Evolutionary conservation across 2,888 invertebrate species (phyloP), one percentile per base, ranked within the genome.

Genomic region (Xylota segnis): DNA sequence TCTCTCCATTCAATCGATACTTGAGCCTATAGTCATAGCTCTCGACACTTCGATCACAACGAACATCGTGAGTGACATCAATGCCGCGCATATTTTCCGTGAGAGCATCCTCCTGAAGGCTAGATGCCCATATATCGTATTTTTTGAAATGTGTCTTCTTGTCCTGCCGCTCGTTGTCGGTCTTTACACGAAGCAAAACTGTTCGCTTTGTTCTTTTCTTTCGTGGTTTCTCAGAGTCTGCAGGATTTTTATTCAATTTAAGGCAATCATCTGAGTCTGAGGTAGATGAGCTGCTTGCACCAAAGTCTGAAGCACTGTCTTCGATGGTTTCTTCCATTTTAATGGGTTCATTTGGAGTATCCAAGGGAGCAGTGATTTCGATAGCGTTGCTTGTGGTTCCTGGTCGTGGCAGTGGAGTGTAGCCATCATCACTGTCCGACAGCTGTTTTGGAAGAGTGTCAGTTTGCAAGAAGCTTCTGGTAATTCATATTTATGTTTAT

Each of bases 81-180:
- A 96, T 96, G 50, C 94, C 94, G 10, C 95, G 94, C 93, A 97
- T 94, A 88, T 96, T 95, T 90, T 97, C 96, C 29, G 96, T 95
- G 66, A 97, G 92, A 0, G 96, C 94, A 88, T 97, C 97, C 90
- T 97, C 97, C 93, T 97, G 95, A n/a, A 94, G 90, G 27, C 94
- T 93, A 83, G 94, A 94, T 87, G 94, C 94, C 97, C 97, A 97
- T 87, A 97, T 94, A 91, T 96, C 96, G 90, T 96, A 97, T 91
- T 95, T 95, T 86, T 94, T 94, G 88, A 93, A 94, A 18, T 92
- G 93, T 0, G 93, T 88, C 14, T 93, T 93, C 81, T 89, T 90
- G 1, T 90, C 88, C 9, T 89, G 76, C 5, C 88, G 78, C 5
- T 78, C 83, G 66, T 83, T 77, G 5, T 75, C 75, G 0, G 78